Evolutionary conservation across 2,797 vertebrate species (phyloP).

Genomic region (Halcyon leucocephala): DNA sequence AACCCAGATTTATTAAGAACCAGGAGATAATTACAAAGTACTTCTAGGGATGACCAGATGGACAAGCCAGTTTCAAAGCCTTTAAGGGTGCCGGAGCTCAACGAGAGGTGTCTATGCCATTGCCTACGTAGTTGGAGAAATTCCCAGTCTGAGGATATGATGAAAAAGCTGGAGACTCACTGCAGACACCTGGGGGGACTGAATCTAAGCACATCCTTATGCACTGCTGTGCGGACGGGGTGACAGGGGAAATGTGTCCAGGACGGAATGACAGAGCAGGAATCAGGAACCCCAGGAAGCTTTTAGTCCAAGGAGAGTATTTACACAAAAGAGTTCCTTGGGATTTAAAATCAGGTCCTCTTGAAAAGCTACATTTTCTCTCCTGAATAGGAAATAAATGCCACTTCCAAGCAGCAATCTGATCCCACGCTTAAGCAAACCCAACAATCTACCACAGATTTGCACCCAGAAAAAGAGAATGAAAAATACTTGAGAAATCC

Average conservation of each 20-base stretch:
- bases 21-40: constrained; percentile 25
- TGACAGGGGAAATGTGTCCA: not conserved
- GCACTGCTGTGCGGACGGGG: not conserved
- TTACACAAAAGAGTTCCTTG: not conserved
- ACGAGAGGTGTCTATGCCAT: not conserved
- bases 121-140: not conserved
- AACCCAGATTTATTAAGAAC: constrained; percentile 53
- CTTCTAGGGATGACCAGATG: constrained; percentile 54
- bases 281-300: not conserved
- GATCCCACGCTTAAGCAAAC: not conserved
- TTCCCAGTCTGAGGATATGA: not conserved
- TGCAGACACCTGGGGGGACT: not conserved
- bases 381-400: not conserved
- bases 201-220: not conserved
- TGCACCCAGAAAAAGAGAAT: not conserved
- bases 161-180: not conserved
- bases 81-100: not conserved
- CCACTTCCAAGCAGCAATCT: not conserved
- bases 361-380: not conserved
- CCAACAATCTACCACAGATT: not conserved
- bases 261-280: not conserved
- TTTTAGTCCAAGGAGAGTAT: not conserved
- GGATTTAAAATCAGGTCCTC: not conserved
- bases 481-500: not conserved
- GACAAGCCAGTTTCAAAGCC: not conserved